phyloP scores from a whole-genome alignment of 2,113 vertebrate species.

The Chlorocebus sabaeus region DNA sequence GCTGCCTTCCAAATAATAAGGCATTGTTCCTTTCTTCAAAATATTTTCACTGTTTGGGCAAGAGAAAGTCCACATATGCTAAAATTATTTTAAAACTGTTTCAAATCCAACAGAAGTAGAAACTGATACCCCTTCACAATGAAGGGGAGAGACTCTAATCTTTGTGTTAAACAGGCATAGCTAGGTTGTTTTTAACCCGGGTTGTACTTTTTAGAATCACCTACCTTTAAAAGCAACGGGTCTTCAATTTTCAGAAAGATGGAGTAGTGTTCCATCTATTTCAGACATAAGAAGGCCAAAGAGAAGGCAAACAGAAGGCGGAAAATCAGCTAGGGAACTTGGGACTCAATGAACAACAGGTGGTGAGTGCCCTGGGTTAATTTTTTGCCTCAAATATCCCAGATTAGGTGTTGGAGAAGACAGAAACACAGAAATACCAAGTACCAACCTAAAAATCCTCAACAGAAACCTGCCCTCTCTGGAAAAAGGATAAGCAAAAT shows the following conservation, averaged over 20 bases:
- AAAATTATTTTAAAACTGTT: conserved; percentile 27
- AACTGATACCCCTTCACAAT: background rate
- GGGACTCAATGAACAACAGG: background rate
- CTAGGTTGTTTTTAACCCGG: background rate
- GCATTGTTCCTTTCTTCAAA: background rate
- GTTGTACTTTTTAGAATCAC: background rate
- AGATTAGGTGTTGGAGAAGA: background rate
- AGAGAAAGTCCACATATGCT: background rate
- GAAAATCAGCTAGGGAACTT: background rate
- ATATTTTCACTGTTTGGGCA: background rate
- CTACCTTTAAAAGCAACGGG: background rate
- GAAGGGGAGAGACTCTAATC: background rate
- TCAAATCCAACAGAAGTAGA: background rate
- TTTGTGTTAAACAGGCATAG: background rate
- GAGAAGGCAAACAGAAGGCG: background rate
- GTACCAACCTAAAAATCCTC: background rate
- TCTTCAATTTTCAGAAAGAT: conserved; percentile 2
- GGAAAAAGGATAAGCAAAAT: background rate
- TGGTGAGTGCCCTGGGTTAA: background rate
- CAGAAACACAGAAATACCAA: background rate
- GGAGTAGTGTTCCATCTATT: background rate
- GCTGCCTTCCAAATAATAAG: background rate
- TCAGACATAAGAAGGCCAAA: background rate
- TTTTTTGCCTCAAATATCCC: background rate
- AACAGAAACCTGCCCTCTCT: background rate